Evolutionary conservation across 2,888 invertebrate genomes (phyloP).

Genomic region (Polymixis lichenea): DNA sequence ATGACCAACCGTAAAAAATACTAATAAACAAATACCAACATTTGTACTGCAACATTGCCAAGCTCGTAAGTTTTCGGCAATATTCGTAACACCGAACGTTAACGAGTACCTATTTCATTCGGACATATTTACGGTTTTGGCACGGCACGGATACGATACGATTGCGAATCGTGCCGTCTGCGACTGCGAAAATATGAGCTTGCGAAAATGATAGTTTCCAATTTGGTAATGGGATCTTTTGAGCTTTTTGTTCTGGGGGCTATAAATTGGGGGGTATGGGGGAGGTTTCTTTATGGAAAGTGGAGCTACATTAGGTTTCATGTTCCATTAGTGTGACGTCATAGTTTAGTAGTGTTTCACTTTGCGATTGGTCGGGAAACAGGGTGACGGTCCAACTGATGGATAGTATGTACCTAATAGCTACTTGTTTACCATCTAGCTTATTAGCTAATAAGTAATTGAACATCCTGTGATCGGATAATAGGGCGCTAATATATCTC

Average conservation of each 20-base stretch:
- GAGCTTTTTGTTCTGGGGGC: conserved; percentile 14
- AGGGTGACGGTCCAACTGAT: not conserved
- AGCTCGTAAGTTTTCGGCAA: conserved; percentile 72
- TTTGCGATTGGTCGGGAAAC: not conserved
- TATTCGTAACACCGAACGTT: conserved; percentile 64
- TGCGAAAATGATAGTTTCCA: conserved; percentile 66
- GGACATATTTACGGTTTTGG: conserved; percentile 77
- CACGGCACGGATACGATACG: conserved; percentile 69
- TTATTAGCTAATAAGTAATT: not conserved
- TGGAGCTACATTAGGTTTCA: conserved; percentile 4
- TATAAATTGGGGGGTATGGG: conserved; percentile 36
- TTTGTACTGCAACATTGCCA: conserved; percentile 71
- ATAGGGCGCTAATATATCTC: too few relatives aligned
- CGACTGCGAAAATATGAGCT: conserved; percentile 65
- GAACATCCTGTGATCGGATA: too few relatives aligned
- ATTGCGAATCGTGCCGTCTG: conserved; percentile 66
- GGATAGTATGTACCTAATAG: not conserved
- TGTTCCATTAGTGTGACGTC: conserved; percentile 29
- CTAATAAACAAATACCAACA: conserved; percentile 69
- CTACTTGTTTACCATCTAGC: not conserved
- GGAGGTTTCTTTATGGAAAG: conserved; percentile 24
- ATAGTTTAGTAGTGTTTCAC: not conserved
- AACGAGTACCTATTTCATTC: conserved; percentile 60
- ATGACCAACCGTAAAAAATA: conserved; percentile 43
- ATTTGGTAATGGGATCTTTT: conserved; percentile 71